Percentiles rank a stretch among this genome's conserved stretches.
Evolutionary conservation across 30 jellyfish, hydroid and myxozoan species (phyloP).

Genomic region (Turritopsis dohrnii): DNA sequence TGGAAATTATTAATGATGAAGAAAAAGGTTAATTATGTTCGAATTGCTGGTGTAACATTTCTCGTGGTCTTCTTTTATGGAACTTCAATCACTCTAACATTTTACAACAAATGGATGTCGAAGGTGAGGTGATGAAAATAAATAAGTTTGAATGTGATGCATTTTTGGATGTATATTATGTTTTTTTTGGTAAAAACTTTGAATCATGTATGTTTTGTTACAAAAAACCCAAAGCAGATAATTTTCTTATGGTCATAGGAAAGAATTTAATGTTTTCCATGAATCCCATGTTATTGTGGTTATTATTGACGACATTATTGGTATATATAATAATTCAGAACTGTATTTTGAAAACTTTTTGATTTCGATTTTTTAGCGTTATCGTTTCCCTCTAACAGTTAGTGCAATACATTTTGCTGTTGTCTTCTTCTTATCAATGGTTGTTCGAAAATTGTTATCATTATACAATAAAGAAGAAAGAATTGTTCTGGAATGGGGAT

Average conservation of each 20-base stretch:
- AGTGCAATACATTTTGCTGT: conserved; percentile 62
- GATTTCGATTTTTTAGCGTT: conserved; percentile 58
- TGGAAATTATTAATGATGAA: neutral
- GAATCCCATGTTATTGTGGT: too few relatives aligned
- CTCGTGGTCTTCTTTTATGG: conserved; percentile 60
- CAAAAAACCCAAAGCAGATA: too few relatives aligned
- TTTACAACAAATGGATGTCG: conserved; percentile 94
- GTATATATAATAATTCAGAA: too few relatives aligned
- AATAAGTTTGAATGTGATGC: too few relatives aligned
- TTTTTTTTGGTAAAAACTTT: too few relatives aligned
- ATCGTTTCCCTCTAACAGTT: conserved; percentile 75
- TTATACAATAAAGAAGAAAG: conserved; percentile 48
- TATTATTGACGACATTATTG: too few relatives aligned
- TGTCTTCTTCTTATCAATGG: conserved; percentile 67
- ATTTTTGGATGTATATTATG: too few relatives aligned
- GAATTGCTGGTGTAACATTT: conserved; percentile 47
- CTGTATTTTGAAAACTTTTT: too few relatives aligned
- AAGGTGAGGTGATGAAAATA: conserved; percentile 80
- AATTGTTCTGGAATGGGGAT: conserved; percentile 59
- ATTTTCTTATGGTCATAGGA: too few relatives aligned
- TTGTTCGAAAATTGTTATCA: conserved; percentile 33
- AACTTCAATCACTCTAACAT: conserved; percentile 72
- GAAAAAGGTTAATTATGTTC: neutral
- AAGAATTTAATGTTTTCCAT: too few relatives aligned
- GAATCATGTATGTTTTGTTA: too few relatives aligned